Evolutionary conservation across 2,888 invertebrate genomes (phyloP), one percentile per base, ranked within the genome.

Genomic region (Phyto melanocephala): DNA sequence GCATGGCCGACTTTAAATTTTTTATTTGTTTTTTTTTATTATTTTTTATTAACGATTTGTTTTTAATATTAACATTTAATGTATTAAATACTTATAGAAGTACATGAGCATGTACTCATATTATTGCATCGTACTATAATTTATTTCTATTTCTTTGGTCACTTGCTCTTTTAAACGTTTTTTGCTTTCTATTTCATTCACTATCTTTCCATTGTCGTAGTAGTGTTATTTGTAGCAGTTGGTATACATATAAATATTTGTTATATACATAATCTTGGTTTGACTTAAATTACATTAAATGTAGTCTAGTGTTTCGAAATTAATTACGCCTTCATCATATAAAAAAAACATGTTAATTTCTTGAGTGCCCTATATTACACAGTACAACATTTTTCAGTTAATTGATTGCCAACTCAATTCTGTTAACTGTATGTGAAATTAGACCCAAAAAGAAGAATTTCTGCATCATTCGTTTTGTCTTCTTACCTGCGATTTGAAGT

Each of bases 251-350:
- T 1, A 37, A 35, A 24, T n/a, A n/a, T n/a, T n/a, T n/a, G n/a
- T 56, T 70, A 45, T 70, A 45, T 54, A n/a, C 20, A 40, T 54
- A 62, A 70, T 77, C 52, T 60, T 35, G 50, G n/a, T 35, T 68
- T 68, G 20, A 22, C 35, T 78, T 78, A 56, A 47, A 65, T 42
- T 67, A 37, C 13, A 56, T 76, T 78, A 37, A 65, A 47, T 65
- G 10, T 33, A 71, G 47, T 71, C 56, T 71, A 65, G 56, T 78
- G 71, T 47, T 70, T 37, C n/a, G 22, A 40, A 67, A 50, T 52
- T 77, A 77, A 77, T 77, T 60, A 40, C 40, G 68, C 17, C 52
- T 62, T 71, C 37, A 35, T 54, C 22, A 45, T 54, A 22, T 10
- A n/a, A n/a, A 45, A n/a, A 40, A 5, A 20, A n/a, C 13, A 11